A percentile compares a stretch with the other conserved stretches of the same genome.
phyloP scores from a whole-genome alignment of 2,113 vertebrate genomes.

The Nothobranchius furzeri region DNA sequence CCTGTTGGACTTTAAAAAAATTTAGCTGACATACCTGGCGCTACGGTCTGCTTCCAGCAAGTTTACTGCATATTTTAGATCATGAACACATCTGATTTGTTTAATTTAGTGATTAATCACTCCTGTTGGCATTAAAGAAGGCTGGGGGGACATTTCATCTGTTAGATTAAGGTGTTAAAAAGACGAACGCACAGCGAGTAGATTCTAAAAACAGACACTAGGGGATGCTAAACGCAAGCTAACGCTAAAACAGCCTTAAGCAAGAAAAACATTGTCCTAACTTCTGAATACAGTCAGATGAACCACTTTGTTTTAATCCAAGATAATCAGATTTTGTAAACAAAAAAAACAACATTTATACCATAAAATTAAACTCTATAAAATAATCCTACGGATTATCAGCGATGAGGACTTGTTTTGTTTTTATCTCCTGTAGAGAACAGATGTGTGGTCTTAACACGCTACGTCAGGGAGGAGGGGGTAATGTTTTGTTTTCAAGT shows the following conservation, averaged over 20 bases:
- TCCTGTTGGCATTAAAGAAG: no score
- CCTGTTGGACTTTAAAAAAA: no score
- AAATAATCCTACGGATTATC: constrained; percentile 45
- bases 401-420: constrained; percentile 33
- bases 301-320: constrained; percentile 20
- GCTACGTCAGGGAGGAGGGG: constrained; percentile 15
- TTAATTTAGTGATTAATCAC: no score
- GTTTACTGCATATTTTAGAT: no score
- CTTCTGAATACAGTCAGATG: neutral
- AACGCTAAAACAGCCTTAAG: neutral
- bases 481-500: constrained; percentile 54
- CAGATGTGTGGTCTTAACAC: constrained; percentile 55
- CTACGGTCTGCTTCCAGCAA: no score
- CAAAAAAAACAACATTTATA: constrained; percentile 1
- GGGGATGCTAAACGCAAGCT: no score
- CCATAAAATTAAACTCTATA: neutral
- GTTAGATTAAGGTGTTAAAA: no score
- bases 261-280: neutral
- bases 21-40: no score
- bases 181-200: no score
- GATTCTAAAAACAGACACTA: no score
- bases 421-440: constrained; percentile 36
- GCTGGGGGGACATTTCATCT: no score
- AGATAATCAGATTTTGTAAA: constrained; percentile 19
- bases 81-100: no score